Base-by-base conservation (phyloP, 1,140 invertebrate species). In the Eupristina koningsbergeri region DNA sequence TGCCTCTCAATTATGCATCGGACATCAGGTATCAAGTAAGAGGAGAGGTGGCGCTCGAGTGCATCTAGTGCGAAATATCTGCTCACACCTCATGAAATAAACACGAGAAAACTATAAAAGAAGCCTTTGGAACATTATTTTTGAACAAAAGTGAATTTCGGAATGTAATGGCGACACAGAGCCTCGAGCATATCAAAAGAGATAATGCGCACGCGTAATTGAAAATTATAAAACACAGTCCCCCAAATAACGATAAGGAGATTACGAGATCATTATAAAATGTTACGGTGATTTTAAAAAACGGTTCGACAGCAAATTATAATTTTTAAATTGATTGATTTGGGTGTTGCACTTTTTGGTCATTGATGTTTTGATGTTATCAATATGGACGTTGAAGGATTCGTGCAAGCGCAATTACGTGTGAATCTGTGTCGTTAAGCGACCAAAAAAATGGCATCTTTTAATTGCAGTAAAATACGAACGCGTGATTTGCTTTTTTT, bases 171-270 rank as follows among this genome's bases (percentile, higher is more conserved):
- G 31, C 6, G 45, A 64, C 67, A 11, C 34, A 22, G 36, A 73
- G 67, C 67, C 79, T 45, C 47, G 26, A 69, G 79, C 69, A 9
- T 0, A 34, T 26, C 53, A 22, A 34, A 67, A 36, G 34, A 15
- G 17, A 34, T n/a, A n/a, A n/a, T 19, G 29, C 50, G 41, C 19
- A 17, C 3, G 47, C 69, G 29, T 74, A 39, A 81, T 81, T 81
- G 80, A 81, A 81, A 81, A 74, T 81, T 58, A 45, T 63, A 80
- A 47, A 45, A 50, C 34, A 36, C 69, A 41, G 29, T 41, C 63
- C 29, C 29, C 8, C 34, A 47, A 26, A 74, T 74, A 29, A 15
- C 73, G 29, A 26, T 5, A 26, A 74, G 69, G 41, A 74, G 31
- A 45, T 45, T 74, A 47, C 22, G 13, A 22, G 19, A 5, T 5